These are phyloP conservation scores for Perognathus longimembris DNA, from an alignment of 2,113 vertebrate genomes.

Conservation along the genomic window DNA sequence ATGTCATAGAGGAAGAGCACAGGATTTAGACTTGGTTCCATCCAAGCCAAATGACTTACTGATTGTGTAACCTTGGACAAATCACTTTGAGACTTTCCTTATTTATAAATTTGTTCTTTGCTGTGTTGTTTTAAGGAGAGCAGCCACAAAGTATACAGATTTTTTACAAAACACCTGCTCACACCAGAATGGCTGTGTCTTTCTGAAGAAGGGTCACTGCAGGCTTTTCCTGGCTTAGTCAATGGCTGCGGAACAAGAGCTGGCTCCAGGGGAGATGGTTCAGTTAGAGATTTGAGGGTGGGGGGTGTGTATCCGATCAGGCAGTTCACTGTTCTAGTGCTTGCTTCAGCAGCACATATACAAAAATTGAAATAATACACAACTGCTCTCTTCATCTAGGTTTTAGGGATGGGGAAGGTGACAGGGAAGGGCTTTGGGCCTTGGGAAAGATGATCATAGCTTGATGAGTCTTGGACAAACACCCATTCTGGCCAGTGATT, in stretches of 20 bases:
- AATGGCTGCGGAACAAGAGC: not conserved
- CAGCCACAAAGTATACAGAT: conserved; percentile 14
- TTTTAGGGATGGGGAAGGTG: not conserved
- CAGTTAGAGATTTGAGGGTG: not conserved
- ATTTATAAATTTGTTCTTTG: conserved; percentile 53
- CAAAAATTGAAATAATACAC: not conserved
- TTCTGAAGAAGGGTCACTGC: not conserved
- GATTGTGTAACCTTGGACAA: conserved; percentile 53
- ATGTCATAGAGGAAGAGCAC: not conserved
- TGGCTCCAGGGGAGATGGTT: not conserved
- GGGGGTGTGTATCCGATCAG: not conserved
- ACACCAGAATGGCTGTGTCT: not conserved
- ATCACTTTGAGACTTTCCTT: conserved; percentile 42
- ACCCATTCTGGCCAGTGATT: not conserved
- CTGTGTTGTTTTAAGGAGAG: conserved; percentile 37
- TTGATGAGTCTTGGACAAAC: not conserved
- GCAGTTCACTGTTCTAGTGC: not conserved
- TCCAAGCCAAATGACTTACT: conserved; percentile 50
- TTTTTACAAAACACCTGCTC: conserved; percentile 4
- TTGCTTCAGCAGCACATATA: too few species aligned
- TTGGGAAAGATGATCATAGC: not conserved
- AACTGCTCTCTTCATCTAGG: not conserved
- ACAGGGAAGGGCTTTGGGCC: not conserved
- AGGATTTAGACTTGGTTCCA: conserved; percentile 50
- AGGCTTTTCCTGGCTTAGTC: not conserved